These are phyloP conservation scores for Anseranas semipalmata DNA, from an alignment of 2,113 vertebrate genomes.

Conservation along the genomic window DNA sequence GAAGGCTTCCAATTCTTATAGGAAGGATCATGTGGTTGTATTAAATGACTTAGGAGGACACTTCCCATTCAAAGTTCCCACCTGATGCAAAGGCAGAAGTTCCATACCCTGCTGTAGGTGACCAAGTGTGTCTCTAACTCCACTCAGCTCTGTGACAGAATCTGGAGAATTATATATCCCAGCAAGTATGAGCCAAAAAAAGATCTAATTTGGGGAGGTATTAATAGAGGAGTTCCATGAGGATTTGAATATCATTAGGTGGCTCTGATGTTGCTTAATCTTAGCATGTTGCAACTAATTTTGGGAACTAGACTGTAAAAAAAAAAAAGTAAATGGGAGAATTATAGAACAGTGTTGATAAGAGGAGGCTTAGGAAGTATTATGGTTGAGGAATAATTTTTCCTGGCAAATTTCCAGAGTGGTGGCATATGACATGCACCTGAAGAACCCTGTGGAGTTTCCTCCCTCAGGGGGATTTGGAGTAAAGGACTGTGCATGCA, in stretches of 20 bases:
- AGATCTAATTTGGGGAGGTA: not conserved
- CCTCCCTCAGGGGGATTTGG: not conserved
- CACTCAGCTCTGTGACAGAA: not conserved
- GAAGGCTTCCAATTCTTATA: fast-evolving
- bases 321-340: not conserved
- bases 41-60: not conserved
- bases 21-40: not conserved
- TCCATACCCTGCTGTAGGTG: not conserved
- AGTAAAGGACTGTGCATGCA: fast-evolving
- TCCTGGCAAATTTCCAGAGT: not conserved
- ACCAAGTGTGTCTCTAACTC: not conserved
- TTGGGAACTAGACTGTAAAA: not conserved
- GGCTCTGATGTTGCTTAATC: not conserved
- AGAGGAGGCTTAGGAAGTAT: not conserved
- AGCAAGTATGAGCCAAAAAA: not conserved
- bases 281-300: not conserved
- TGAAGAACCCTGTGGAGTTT: not conserved
- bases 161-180: not conserved
- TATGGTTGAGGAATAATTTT: not conserved
- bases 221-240: not conserved
- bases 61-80: fast-evolving
- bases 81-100: not conserved
- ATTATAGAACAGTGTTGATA: not conserved
- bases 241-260: not conserved
- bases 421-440: fast-evolving